A percentile compares a stretch with the other conserved stretches of the same genome.
Evolutionary conservation across 2,797 vertebrate species (phyloP).

Genomic region (Kryptolebias ocellatus): DNA sequence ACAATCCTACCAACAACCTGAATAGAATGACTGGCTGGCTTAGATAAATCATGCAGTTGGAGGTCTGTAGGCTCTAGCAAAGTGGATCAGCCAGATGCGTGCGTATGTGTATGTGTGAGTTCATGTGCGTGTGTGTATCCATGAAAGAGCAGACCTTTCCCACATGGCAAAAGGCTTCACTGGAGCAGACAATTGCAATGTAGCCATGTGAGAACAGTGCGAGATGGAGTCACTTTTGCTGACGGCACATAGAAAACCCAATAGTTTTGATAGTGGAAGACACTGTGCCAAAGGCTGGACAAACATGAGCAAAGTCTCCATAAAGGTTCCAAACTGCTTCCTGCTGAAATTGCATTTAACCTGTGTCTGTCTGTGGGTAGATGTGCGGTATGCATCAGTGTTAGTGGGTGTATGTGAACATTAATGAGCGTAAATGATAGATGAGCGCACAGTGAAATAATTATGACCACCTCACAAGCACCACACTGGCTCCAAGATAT

Average conservation of each 20-base stretch:
- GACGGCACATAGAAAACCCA: conserved; percentile 74
- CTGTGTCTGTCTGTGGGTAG: conserved; percentile 26
- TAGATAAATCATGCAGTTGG: conserved; percentile 80
- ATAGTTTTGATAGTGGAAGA: conserved; percentile 74
- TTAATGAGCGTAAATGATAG: conserved; percentile 60
- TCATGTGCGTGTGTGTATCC: conserved; percentile 76
- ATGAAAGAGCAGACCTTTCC: conserved; percentile 84
- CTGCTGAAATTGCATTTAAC: conserved; percentile 60
- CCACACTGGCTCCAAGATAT: conserved; percentile 37
- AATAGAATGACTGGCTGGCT: conserved; percentile 70
- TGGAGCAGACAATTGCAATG: conserved; percentile 88
- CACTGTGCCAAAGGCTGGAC: conserved; percentile 64
- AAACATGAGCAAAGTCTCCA: conserved; percentile 61
- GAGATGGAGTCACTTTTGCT: conserved; percentile 85
- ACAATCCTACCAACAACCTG: conserved; percentile 69
- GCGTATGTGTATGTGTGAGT: conserved; percentile 50
- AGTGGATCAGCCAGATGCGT: conserved; percentile 82
- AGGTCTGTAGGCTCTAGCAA: conserved; percentile 78
- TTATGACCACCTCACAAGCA: conserved; percentile 33
- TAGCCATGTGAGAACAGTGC: conserved; percentile 85
- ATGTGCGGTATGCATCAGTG: neutral
- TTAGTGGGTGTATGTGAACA: conserved; percentile 32
- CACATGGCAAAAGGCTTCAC: conserved; percentile 83
- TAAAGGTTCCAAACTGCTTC: conserved; percentile 23
- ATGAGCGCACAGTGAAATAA: conserved; percentile 52